phyloP scores from a whole-genome alignment of 2,888 invertebrate genomes.

The Galeopsomyia nigrocyanea region DNA sequence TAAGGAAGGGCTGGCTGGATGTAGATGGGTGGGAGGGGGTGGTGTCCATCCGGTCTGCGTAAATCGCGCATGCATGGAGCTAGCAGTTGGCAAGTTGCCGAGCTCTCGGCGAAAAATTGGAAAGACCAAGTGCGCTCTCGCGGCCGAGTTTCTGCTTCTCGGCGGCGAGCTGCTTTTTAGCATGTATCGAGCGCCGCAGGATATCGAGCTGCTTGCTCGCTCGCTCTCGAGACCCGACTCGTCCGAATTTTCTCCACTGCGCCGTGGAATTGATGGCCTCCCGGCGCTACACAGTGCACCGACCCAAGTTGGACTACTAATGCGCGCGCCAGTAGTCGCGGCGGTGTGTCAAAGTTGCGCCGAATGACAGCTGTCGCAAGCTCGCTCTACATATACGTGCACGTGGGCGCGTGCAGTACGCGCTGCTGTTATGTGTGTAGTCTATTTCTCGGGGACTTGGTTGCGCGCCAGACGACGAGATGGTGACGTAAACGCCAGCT shows the following conservation, averaged over 20 bases:
- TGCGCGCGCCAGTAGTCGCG: no score
- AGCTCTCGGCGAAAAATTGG: conserved; percentile 35
- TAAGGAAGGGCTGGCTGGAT: not conserved
- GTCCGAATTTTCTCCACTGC: no score
- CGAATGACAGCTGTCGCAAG: no score
- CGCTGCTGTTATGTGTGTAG: conserved; percentile 36
- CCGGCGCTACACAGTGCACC: no score
- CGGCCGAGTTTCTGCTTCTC: not conserved
- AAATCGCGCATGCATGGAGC: not conserved
- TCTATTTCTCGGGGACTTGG: conserved; percentile 41
- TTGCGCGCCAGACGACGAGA: conserved; percentile 36
- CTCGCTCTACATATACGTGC: no score
- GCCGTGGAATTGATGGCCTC: no score
- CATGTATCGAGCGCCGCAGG: conserved; percentile 34
- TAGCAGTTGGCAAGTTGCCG: conserved; percentile 37
- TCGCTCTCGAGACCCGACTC: no score
- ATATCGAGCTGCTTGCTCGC: not conserved
- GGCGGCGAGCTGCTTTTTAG: conserved; percentile 20
- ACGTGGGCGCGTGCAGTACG: conserved; percentile 21
- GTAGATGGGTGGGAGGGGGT: no score
- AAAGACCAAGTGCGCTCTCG: conserved; percentile 26
- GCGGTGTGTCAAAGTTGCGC: no score
- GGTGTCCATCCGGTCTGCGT: no score
- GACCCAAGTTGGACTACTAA: no score
- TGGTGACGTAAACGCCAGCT: conserved; percentile 37